These are phyloP conservation scores for Lacanobia wlatinum DNA, from an alignment of 2,888 invertebrate genomes.

Conservation along the genomic window DNA sequence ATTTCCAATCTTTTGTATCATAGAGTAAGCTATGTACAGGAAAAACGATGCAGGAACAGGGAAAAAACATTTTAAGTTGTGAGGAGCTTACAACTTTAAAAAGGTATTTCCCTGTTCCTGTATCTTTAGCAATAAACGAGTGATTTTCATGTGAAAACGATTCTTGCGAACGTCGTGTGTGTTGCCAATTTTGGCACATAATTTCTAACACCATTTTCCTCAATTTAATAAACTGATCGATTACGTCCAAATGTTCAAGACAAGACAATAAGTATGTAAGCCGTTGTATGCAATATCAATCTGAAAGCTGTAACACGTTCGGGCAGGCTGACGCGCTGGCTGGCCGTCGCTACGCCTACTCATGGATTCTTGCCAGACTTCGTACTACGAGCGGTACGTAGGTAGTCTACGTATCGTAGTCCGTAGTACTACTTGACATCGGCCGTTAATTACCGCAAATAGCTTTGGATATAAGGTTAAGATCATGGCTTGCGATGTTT, in stretches of 20 bases:
- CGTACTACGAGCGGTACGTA: conserved; percentile 63
- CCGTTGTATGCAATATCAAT: conserved; percentile 70
- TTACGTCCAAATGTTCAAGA: conserved; percentile 38
- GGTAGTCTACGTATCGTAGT: conserved; percentile 46
- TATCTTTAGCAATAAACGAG: no score
- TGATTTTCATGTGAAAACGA: no score
- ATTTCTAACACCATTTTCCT: not conserved
- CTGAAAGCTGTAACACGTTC: conserved; percentile 67
- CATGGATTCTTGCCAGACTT: conserved; percentile 84
- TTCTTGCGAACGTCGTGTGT: no score
- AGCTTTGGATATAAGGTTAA: conserved; percentile 47
- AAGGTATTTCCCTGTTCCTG: no score
- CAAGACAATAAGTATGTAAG: conserved; percentile 58
- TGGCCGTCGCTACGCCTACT: conserved; percentile 72
- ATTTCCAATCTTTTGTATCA: no score
- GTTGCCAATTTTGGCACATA: no score
- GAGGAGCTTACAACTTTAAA: no score
- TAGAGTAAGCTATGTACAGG: no score
- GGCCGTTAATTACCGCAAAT: conserved; percentile 62
- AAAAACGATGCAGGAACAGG: no score
- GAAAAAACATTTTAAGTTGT: no score
- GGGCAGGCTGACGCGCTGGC: conserved; percentile 79
- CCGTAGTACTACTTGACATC: conserved; percentile 48
- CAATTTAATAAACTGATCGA: conserved; percentile 23
- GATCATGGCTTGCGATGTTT: conserved; percentile 30